phyloP scores from a whole-genome alignment of 2,888 invertebrate genomes.

The Drosophila yooni region DNA sequence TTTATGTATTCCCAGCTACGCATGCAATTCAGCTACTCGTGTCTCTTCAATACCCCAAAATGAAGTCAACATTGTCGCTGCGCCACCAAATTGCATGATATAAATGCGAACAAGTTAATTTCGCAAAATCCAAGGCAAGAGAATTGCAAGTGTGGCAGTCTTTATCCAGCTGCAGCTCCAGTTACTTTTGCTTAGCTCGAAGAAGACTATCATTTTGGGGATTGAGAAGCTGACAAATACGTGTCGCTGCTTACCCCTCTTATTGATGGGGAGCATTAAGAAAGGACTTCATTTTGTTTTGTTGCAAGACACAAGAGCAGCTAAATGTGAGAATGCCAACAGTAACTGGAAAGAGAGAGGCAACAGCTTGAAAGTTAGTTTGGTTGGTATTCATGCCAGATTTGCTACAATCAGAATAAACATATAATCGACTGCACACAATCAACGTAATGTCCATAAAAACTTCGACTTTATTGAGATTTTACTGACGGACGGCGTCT shows the following conservation, averaged over 20 bases:
- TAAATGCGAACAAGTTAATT: constrained; percentile 71
- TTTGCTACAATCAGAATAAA: constrained; percentile 57
- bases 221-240: constrained; percentile 66
- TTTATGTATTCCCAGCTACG: not conserved
- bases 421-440: constrained; percentile 48
- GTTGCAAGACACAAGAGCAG: not conserved
- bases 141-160: constrained; percentile 31
- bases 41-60: not conserved
- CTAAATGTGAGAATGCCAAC: not conserved
- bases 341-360: not conserved
- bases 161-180: constrained; percentile 11
- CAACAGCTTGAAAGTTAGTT: constrained; percentile 42
- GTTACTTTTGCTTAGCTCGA: constrained; percentile 26
- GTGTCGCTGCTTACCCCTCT: constrained; percentile 47
- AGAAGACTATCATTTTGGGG: constrained; percentile 53
- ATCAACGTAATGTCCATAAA: constrained; percentile 49
- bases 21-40: not conserved
- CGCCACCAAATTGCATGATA: constrained; percentile 62
- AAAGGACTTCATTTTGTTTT: constrained; percentile 57
- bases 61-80: constrained; percentile 26
- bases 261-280: constrained; percentile 73
- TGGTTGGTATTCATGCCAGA: constrained; percentile 49
- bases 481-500: constrained; percentile 45
- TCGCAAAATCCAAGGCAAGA: constrained; percentile 44
- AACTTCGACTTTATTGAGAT: constrained; percentile 59